Conservation (phyloP, 1,140 invertebrate genomes). For the Brachionus rotundiformis region DNA sequence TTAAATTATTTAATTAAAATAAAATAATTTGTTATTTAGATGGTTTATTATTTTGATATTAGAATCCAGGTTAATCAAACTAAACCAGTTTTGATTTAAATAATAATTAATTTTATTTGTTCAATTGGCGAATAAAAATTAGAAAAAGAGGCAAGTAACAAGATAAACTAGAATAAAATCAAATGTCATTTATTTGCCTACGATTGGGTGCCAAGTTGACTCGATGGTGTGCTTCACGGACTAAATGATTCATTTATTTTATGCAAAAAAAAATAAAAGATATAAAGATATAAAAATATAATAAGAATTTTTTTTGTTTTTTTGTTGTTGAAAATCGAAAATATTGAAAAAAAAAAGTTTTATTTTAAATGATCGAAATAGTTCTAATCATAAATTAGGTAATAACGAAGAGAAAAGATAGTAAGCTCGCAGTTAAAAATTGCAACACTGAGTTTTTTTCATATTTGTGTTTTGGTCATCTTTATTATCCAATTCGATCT, state of each 20-base stretch:
- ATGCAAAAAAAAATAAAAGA: neutral
- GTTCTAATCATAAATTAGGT: slow-evolving; percentile 23
- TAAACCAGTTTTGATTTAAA: neutral
- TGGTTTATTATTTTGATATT: too few relatives aligned
- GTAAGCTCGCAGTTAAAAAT: neutral
- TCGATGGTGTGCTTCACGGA: neutral
- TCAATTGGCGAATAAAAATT: neutral
- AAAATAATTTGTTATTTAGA: too few relatives aligned
- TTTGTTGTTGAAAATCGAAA: slow-evolving; percentile 2
- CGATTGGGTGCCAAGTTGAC: neutral
- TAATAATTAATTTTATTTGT: neutral
- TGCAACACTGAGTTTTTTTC: slow-evolving; percentile 43
- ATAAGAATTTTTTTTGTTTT: neutral
- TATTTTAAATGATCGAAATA: neutral
- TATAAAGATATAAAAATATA: neutral
- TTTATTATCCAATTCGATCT: slow-evolving; percentile 7
- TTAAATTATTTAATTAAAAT: too few relatives aligned
- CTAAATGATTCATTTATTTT: slow-evolving; percentile 18
- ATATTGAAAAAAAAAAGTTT: neutral
- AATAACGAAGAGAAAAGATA: slow-evolving; percentile 24
- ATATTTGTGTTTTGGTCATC: slow-evolving; percentile 29
- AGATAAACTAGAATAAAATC: neutral
- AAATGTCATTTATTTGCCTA: neutral
- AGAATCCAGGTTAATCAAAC: neutral
- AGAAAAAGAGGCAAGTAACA: neutral